phyloP scores from a whole-genome alignment of 2,888 invertebrate species.

The Syritta pipiens region DNA sequence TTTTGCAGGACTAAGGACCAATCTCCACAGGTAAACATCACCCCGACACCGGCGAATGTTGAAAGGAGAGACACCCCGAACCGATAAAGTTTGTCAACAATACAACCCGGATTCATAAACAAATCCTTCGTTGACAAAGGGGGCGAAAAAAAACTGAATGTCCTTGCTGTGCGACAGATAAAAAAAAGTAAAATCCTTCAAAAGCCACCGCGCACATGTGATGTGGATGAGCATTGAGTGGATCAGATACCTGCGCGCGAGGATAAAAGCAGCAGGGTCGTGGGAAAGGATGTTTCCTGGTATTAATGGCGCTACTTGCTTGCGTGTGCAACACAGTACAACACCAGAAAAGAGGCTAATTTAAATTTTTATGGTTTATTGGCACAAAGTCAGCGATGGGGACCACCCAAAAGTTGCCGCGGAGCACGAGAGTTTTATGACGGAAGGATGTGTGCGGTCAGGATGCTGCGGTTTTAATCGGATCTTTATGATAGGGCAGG shows the following conservation, averaged over 20 bases:
- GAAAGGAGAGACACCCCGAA: slow-evolving; percentile 49
- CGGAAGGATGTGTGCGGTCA: slow-evolving; percentile 4
- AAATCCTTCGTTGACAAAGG: slow-evolving; percentile 50
- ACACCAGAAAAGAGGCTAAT: slow-evolving; percentile 37
- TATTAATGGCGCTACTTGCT: slow-evolving; percentile 68
- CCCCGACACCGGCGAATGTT: slow-evolving; percentile 23
- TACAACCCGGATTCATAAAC: slow-evolving; percentile 53
- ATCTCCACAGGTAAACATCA: slow-evolving; percentile 50
- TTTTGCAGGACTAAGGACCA: too few species aligned
- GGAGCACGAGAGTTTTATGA: slow-evolving; percentile 25
- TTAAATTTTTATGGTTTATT: slow-evolving; percentile 67
- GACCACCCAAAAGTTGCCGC: slow-evolving; percentile 61
- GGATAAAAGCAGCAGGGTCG: slow-evolving; percentile 39
- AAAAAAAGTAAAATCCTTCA: slow-evolving; percentile 53
- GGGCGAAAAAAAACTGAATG: slow-evolving; percentile 13
- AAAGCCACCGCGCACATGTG: slow-evolving; percentile 43
- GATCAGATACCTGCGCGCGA: not conserved
- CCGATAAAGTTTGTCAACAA: slow-evolving; percentile 68
- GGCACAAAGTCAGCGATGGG: slow-evolving; percentile 20
- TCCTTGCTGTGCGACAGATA: slow-evolving; percentile 54
- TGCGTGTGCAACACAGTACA: slow-evolving; percentile 49
- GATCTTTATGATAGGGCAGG: slow-evolving; percentile 41
- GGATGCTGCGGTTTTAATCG: slow-evolving; percentile 42
- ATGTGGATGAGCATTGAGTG: slow-evolving; percentile 44
- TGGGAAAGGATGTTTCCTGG: slow-evolving; percentile 68